Base-by-base conservation (phyloP, 2,888 invertebrate genomes). In the Andrena dorsata region DNA sequence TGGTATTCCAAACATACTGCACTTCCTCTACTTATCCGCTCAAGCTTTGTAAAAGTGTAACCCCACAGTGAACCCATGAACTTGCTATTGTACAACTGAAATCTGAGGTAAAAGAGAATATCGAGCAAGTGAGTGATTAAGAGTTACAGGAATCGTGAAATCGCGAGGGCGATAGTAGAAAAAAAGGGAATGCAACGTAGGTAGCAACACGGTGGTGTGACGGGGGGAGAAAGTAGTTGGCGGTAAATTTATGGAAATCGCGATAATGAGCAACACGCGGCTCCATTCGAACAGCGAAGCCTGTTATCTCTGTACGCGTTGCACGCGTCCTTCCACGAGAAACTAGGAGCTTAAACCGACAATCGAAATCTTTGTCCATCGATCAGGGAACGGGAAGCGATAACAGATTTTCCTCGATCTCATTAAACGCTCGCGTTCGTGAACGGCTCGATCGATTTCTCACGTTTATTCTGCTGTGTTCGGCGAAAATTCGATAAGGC, bases 211-310 rank as follows among this genome's bases (percentile, higher is more conserved):
- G 47, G 28, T 20, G n/a, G 41, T 10, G 60, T n/a, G 23, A 41
- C 10, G 70, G 5, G 7, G 3, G 23, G 51, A n/a, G 26, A 7
- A 4, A 16, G 26, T 6, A 13, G 49, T 4, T 32, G 2, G 16
- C 13, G 23, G 51, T 8, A 32, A 74, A 78, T 82, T 78, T 71
- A 79, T 65, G 72, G 64, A 41, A 23, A 64, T 72, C 64, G 69
- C 49, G 83, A 83, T 83, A 81, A 77, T 64, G 71, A 35, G 60
- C 23, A 35, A 68, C 63, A 72, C 41, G 58, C 51, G 63, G n/a
- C 49, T 63, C 66, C 30, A 20, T 51, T 16, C 56, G 65, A 73
- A 60, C 64, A 23, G 10, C 10, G 16, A 41, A 10, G 28, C 20
- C 26, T 26, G 73, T 56, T 65, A 56, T 56, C 51, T 51, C 6